A percentile compares a stretch with the other conserved stretches of the same genome.
These are phyloP conservation scores for Capreolus pygargus DNA, from an alignment of 2,113 vertebrate genomes.

Conservation along the genomic window DNA sequence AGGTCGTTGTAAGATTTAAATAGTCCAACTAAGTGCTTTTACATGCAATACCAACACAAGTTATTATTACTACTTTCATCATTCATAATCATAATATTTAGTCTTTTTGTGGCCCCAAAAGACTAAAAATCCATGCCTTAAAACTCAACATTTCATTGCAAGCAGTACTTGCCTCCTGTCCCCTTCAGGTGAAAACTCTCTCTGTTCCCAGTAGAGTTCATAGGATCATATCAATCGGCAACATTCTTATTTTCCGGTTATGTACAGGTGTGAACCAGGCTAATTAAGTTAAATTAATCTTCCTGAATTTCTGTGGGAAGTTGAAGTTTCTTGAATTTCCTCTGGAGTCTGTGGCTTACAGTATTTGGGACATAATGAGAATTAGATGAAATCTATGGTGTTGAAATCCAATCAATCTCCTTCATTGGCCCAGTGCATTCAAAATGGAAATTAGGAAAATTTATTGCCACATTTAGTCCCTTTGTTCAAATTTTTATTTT, in stretches of 20 bases:
- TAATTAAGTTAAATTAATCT: neutral
- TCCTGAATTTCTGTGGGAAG: neutral
- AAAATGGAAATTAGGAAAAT: neutral
- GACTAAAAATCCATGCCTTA: neutral
- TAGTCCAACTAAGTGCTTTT: neutral
- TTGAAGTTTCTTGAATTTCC: neutral
- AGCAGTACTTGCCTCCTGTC: neutral
- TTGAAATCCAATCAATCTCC: neutral
- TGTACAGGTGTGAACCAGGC: neutral
- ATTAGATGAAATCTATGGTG: neutral
- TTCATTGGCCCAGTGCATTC: neutral
- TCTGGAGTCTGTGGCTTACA: neutral
- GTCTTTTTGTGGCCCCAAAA: neutral
- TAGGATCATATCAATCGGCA: neutral
- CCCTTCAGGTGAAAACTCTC: neutral
- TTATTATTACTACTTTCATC: neutral
- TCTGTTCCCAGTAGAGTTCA: neutral
- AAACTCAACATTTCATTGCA: neutral
- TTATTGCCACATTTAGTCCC: neutral
- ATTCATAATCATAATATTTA: neutral
- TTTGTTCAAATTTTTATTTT: neutral
- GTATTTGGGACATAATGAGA: neutral
- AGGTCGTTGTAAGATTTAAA: neutral
- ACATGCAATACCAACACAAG: neutral
- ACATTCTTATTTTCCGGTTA: neutral